Evolutionary conservation across 2,113 vertebrate genomes (phyloP), one percentile per base, ranked within the genome.

Genomic region (Hippocampus comes): DNA sequence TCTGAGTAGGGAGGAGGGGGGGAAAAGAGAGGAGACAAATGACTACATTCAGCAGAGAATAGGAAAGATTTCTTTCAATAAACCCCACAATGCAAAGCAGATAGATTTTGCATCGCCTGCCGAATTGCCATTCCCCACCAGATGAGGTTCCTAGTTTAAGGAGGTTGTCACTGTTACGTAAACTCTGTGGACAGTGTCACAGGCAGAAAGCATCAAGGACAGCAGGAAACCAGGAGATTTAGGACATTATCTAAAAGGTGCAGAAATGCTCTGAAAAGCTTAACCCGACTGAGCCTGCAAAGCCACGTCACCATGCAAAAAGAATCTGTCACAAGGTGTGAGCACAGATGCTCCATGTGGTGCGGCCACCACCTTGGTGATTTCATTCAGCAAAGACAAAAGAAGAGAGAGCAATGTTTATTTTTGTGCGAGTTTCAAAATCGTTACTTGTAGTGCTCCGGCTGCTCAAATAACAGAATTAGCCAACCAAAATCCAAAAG

Each of bases 161-260:
- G 71, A 70, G 34, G 63, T 66, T 30, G 30, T 5, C 66, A 56
- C 38, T 41, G 9, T 48, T 69, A 68, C 71, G 38, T 27, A 30
- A 41, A 25, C 30, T 5, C 46, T 51, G 18, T 46, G 14, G 23
- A 23, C 1, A 51, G n/a, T 23, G 34, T 49, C 41, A 63, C 55
- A 55, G 53, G 12, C 11, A 67, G 73, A 25, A 15, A 30, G 34
- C 53, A 61, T 46, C 71, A 72, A 60, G 67, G 38, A 10, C 10
- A 30, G 9, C 21, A 11, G 23, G 12, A 60, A 74, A 43, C 38
- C 66, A 1, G 15, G 21, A 59, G 68, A 55, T 70, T 70, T 61
- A 71, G 65, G 9, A 60, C 64, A 20, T 30, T 30, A 53, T 59
- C 68, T 20, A 43, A 69, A 49, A 79, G 68, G 49, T 65, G 57